Evolutionary conservation across 2,113 vertebrate species (phyloP).

Genomic region (Dermatemys mawii): DNA sequence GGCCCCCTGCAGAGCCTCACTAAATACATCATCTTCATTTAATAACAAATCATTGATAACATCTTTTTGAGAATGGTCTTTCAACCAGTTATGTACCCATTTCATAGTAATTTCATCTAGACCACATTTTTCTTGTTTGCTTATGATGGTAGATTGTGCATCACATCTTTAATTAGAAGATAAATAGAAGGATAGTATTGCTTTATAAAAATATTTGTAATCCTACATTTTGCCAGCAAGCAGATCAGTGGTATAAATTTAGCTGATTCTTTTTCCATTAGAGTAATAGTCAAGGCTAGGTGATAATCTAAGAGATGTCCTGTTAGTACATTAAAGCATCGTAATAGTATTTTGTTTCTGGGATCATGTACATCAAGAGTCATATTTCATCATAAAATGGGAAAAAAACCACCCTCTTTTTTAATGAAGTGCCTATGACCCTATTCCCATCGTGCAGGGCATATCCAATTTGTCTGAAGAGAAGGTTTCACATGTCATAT

Average conservation of each 20-base stretch:
- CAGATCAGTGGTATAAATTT: background rate
- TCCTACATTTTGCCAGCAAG: background rate
- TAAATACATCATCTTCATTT: too few species aligned
- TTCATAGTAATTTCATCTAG: background rate
- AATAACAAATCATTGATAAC: too few species aligned
- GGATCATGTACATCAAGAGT: background rate
- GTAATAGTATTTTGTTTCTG: background rate
- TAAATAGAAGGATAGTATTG: fast-evolving
- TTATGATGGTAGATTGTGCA: background rate
- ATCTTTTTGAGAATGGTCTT: too few species aligned
- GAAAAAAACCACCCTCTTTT: background rate
- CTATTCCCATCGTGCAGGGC: background rate
- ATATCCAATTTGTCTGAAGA: background rate
- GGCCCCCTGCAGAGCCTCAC: too few species aligned
- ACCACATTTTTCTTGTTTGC: background rate
- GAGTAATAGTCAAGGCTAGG: background rate
- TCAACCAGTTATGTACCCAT: too few species aligned
- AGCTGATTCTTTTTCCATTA: constrained; percentile 10
- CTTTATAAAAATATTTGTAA: constrained; percentile 6
- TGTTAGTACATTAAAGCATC: background rate
- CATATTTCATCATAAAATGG: background rate
- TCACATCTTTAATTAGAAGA: background rate
- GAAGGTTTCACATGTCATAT: background rate
- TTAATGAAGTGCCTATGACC: background rate
- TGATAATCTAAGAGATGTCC: background rate